phyloP scores from a whole-genome alignment of 2,113 vertebrate species.

The Anas platyrhynchos region DNA sequence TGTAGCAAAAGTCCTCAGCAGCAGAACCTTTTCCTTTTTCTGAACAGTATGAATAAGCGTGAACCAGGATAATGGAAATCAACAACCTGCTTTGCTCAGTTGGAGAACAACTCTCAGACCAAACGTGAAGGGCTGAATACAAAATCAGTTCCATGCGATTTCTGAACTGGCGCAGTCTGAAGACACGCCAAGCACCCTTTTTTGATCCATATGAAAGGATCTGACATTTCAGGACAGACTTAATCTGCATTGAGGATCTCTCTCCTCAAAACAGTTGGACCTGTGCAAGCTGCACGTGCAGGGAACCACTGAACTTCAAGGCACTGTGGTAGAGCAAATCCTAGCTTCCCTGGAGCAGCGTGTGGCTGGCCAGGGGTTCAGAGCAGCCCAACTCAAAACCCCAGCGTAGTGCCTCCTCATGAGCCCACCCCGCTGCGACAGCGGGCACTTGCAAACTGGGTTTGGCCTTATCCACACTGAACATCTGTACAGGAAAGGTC shows the following conservation, averaged over 20 bases:
- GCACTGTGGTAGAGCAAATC: background rate
- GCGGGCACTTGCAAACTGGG: background rate
- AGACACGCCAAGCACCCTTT: background rate
- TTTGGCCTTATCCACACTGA: background rate
- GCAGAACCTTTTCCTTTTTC: background rate
- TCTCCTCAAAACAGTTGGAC: rapidly evolving
- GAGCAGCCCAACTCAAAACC: background rate
- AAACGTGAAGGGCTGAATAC: background rate
- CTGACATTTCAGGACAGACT: background rate
- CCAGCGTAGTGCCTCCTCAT: background rate
- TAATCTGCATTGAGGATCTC: background rate
- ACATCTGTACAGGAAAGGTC: background rate
- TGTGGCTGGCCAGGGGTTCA: background rate
- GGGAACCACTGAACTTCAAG: background rate
- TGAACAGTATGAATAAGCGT: background rate
- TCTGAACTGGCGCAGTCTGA: background rate
- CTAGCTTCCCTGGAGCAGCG: background rate
- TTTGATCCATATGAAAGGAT: background rate
- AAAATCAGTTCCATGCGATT: background rate
- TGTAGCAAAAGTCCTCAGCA: background rate
- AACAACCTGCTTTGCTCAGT: background rate
- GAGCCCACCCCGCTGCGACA: background rate
- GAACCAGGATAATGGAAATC: background rate
- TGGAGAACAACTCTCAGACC: background rate
- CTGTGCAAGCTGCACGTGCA: background rate